These are phyloP conservation scores for Mythimna impura DNA, from an alignment of 2,888 invertebrate species.

Conservation along the genomic window DNA sequence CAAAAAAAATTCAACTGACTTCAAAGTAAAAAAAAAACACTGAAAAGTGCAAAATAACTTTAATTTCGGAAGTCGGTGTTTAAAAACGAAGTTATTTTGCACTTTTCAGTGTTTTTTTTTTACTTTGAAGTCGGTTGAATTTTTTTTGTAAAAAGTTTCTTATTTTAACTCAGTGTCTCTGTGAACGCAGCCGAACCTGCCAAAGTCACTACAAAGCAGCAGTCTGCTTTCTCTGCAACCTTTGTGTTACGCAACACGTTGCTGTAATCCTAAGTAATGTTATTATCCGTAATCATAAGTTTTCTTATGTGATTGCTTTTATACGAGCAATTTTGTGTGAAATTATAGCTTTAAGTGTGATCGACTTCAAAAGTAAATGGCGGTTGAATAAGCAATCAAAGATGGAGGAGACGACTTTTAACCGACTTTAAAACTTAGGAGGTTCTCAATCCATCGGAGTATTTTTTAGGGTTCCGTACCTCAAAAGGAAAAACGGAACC, in stretches of 20 bases:
- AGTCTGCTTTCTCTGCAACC: slow-evolving; percentile 61
- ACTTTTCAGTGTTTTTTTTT: no score
- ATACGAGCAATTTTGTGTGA: slow-evolving; percentile 12
- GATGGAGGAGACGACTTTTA: background rate
- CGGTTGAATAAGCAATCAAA: background rate
- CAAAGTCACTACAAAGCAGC: slow-evolving; percentile 53
- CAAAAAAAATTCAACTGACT: no score
- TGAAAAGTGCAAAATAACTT: no score
- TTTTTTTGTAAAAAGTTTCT: no score
- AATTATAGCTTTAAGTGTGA: slow-evolving; percentile 8
- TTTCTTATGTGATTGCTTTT: slow-evolving; percentile 24
- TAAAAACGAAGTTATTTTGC: no score
- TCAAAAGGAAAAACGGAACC: no score
- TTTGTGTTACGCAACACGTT: slow-evolving; percentile 46
- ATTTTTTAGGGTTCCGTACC: no score
- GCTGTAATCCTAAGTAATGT: slow-evolving; percentile 42
- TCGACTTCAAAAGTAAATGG: background rate
- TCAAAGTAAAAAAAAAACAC: no score
- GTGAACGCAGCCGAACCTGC: slow-evolving; percentile 34
- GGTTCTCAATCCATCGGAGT: no score
- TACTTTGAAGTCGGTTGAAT: no score
- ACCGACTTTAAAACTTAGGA: no score
- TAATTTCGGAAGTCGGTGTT: no score
- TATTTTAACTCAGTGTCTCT: background rate
- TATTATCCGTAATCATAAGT: slow-evolving; percentile 33